Conservation (phyloP, 2,797 vertebrate genomes). For the Gymnoscopelus microlampas region DNA sequence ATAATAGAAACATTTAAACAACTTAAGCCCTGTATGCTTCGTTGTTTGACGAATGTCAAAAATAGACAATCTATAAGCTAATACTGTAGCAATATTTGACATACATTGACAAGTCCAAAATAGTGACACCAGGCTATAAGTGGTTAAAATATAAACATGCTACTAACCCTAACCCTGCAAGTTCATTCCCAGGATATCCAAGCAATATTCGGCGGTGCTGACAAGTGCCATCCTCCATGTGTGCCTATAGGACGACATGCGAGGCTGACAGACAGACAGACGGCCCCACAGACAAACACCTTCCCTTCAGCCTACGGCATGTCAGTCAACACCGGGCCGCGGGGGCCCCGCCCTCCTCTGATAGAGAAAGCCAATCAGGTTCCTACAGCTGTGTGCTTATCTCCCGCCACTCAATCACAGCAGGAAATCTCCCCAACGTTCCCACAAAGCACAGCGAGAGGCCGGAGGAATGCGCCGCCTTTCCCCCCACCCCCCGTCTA, state of each 20-base stretch:
- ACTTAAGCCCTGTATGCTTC: no score
- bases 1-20: no score
- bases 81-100: no score
- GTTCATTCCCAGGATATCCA: conserved; percentile 2
- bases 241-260: conserved; percentile 47
- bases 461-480: conserved; percentile 39
- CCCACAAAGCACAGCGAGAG: conserved; percentile 42
- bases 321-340: conserved; percentile 50
- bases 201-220: conserved; percentile 48
- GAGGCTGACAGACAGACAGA: conserved; percentile 39
- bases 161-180: no score
- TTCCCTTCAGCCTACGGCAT: conserved; percentile 49
- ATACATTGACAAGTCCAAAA: no score
- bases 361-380: conserved; percentile 64
- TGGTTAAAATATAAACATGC: no score
- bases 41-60: no score
- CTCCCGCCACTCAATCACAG: conserved; percentile 56
- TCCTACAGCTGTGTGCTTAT: conserved; percentile 27
- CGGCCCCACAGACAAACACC: conserved; percentile 44
- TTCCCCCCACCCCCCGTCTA: conserved; percentile 58
- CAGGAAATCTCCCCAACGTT: conserved; percentile 63
- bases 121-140: no score
- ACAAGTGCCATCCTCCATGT: conserved; percentile 58
- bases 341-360: conserved; percentile 46
- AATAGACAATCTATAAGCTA: no score